Base-by-base conservation (phyloP, 2,113 vertebrate species). In the Pycnonotus jocosus region DNA sequence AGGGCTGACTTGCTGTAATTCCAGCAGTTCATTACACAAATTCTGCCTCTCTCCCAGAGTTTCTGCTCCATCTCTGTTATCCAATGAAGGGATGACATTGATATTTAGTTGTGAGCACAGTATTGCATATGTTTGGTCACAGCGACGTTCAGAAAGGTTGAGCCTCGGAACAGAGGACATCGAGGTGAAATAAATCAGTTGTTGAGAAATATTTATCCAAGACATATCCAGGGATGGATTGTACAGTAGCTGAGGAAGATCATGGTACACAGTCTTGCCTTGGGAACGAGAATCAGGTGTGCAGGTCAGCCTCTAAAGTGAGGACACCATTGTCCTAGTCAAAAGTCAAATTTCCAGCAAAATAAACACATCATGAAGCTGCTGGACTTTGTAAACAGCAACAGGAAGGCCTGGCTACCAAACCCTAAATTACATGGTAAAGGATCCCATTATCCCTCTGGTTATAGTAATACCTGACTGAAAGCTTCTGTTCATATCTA, bases 121-220 rank as follows among this genome's bases (percentile, higher is more conserved):
- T 31, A 35, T 51, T 40, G 11, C 7, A 3, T 5, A 3, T 19
- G 4, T 66, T 66, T n/a, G 18, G 24, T 79, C 42, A n/a, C 8
- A 16, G 33, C 12, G 20, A 23, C 0, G 0, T 73, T 45, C 2
- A 7, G 37, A 56, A 82, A 45, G 7, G 6, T 22, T 33, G 51
- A 80, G 9, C 53, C 12, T 79, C 2, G 6, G 31, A 61, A 48
- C 5, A 65, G n/a, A 8, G 3, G 6, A 35, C 6, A 47, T 28
- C n/a, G 18, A 12, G 13, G 38, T 76, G 44, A 60, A 82, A 62
- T 50, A 62, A 74, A 66, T 22, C 61, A 12, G 5, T 73, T 90
- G 10, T 20, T 45, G 53, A 71, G 25, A 58, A 74, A 27, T 62
- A 53, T 42, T 31, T 58, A 24, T 48, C 11, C 31, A n/a, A 66